phyloP scores from a whole-genome alignment of 2,888 invertebrate species.

The Sphecodes monilicornis region DNA sequence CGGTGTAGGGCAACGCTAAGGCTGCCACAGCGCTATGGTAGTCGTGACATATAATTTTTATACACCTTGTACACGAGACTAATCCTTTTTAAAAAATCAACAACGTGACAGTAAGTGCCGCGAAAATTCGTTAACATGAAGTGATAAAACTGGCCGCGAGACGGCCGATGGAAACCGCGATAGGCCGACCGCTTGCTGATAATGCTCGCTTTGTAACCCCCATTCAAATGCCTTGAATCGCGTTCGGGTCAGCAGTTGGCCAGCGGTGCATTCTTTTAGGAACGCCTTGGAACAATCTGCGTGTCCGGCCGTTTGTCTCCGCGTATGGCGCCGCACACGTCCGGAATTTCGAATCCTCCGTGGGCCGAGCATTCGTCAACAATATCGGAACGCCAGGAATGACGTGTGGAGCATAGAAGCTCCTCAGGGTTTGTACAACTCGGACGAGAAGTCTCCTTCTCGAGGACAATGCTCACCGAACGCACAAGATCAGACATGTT shows the following conservation, averaged over 20 bases:
- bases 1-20: too few species aligned
- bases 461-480: conserved; percentile 40
- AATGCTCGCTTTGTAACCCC: conserved; percentile 23
- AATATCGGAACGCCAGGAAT: conserved; percentile 66
- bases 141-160: conserved; percentile 17
- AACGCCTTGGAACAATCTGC: conserved; percentile 46
- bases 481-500: background rate
- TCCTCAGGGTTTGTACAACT: conserved; percentile 18
- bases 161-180: conserved; percentile 1
- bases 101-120: background rate
- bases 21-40: too few species aligned
- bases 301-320: conserved; percentile 62
- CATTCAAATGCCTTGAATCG: conserved; percentile 28
- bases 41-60: too few species aligned
- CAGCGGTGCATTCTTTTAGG: conserved; percentile 33
- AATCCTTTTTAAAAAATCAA: conserved; percentile 25
- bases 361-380: conserved; percentile 40
- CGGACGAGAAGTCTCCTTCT: conserved; percentile 25
- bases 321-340: conserved; percentile 31
- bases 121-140: background rate
- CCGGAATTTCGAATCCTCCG: conserved; percentile 64
- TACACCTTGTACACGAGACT: too few species aligned
- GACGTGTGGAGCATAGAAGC: conserved; percentile 32
- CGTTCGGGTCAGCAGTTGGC: conserved; percentile 15
- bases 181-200: conserved; percentile 8